These are phyloP conservation scores for Sterrhoptilus dennistouni DNA, from an alignment of 2,113 vertebrate genomes.

Conservation along the genomic window DNA sequence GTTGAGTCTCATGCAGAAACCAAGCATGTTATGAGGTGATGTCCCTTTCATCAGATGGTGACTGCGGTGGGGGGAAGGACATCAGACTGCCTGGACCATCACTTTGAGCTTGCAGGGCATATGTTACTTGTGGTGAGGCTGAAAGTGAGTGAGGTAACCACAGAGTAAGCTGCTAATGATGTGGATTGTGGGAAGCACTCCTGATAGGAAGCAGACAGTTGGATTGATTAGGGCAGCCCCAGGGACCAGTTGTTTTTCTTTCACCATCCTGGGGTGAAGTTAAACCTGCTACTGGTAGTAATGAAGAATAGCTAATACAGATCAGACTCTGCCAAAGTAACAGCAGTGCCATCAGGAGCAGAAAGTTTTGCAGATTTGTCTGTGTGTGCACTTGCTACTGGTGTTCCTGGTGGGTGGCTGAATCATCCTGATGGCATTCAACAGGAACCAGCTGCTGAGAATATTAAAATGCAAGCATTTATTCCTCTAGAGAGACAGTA, in stretches of 20 bases:
- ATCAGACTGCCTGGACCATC: not conserved
- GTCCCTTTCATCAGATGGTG: not conserved
- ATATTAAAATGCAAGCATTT: conserved; percentile 85
- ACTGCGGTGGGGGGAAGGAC: not conserved
- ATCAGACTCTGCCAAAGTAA: conserved; percentile 52
- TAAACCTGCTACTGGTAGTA: conserved; percentile 51
- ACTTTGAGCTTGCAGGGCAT: not conserved
- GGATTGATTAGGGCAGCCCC: not conserved
- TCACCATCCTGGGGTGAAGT: not conserved
- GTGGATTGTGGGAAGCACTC: conserved; percentile 12
- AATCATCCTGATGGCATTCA: conserved; percentile 88
- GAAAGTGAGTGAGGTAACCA: conserved; percentile 25
- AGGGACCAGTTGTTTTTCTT: not conserved
- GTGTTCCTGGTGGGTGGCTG: conserved; percentile 84
- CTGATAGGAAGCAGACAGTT: not conserved
- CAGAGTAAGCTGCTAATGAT: conserved; percentile 19
- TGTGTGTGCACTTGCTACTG: conserved; percentile 77
- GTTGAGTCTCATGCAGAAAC: not conserved
- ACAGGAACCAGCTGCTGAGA: conserved; percentile 86
- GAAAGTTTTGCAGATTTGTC: conserved; percentile 76
- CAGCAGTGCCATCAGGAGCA: conserved; percentile 58
- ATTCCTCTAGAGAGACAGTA: conserved; percentile 86
- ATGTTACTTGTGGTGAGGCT: not conserved
- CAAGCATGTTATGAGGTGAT: not conserved
- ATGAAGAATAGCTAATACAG: conserved; percentile 49